Conservation (phyloP, 2,888 invertebrate genomes). For the Leptinotarsa haldemani region DNA sequence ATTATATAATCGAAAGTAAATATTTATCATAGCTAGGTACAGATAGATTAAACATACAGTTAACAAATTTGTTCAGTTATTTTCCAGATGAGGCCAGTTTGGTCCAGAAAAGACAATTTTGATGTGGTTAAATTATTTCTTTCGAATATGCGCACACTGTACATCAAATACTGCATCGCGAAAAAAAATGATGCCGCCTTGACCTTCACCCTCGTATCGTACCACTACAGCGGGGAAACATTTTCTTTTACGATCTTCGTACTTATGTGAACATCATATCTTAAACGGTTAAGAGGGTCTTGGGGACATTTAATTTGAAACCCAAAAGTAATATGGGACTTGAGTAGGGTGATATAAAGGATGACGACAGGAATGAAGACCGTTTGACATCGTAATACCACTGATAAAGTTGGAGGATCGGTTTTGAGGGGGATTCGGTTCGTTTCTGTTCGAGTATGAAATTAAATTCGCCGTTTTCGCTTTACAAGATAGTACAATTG, state of each 20-base stretch:
- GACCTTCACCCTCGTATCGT: slow-evolving; percentile 2
- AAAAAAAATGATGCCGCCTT: background rate
- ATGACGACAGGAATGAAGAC: slow-evolving; percentile 25
- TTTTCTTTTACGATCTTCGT: slow-evolving; percentile 33
- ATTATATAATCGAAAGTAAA: too few species aligned
- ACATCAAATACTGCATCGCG: too few species aligned
- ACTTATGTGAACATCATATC: slow-evolving; percentile 38
- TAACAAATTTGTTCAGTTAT: too few species aligned
- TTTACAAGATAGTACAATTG: slow-evolving; percentile 4
- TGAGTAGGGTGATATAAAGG: slow-evolving; percentile 26
- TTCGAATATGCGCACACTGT: too few species aligned
- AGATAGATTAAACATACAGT: too few species aligned
- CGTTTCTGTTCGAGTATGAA: slow-evolving; percentile 21
- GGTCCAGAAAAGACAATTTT: too few species aligned
- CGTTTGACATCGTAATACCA: slow-evolving; percentile 29
- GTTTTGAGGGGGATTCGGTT: background rate
- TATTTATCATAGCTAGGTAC: too few species aligned
- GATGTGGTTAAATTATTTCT: too few species aligned
- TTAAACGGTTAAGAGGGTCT: slow-evolving; percentile 29
- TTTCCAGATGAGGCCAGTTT: too few species aligned
- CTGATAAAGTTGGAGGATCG: slow-evolving; percentile 17
- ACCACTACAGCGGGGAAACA: background rate
- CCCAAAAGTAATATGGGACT: slow-evolving; percentile 27
- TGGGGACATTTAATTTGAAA: slow-evolving; percentile 33
- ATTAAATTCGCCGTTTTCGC: slow-evolving; percentile 19